phyloP scores from a whole-genome alignment of 1,140 invertebrate species.

The Psilanteris sp. region DNA sequence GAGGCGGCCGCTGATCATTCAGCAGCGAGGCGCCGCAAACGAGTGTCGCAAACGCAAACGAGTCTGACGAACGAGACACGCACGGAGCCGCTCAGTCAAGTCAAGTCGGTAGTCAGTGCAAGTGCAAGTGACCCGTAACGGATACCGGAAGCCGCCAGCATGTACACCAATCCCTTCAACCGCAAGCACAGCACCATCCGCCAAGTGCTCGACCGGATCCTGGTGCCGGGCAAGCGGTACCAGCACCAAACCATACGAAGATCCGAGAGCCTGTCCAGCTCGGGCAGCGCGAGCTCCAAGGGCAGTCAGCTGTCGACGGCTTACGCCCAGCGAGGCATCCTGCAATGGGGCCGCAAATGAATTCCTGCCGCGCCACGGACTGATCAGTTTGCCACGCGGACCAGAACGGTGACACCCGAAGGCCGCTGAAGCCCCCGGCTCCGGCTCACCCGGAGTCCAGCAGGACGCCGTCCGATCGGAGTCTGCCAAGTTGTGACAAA shows the following conservation, averaged over 20 bases:
- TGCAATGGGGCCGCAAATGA: slow-evolving; percentile 75
- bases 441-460: too few relatives aligned
- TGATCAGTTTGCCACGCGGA: too few relatives aligned
- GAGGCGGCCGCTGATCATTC: slow-evolving; percentile 47
- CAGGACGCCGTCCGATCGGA: too few relatives aligned
- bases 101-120: too few relatives aligned
- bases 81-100: too few relatives aligned
- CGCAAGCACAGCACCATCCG: slow-evolving; percentile 86
- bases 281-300: slow-evolving; percentile 70
- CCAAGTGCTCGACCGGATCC: slow-evolving; percentile 83
- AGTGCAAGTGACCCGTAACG: slow-evolving; percentile 4
- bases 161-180: slow-evolving; percentile 88
- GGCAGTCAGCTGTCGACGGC: slow-evolving; percentile 55
- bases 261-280: slow-evolving; percentile 74
- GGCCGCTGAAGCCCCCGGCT: too few relatives aligned
- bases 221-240: slow-evolving; percentile 74
- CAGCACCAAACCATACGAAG: slow-evolving; percentile 68
- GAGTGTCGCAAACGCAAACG: slow-evolving; percentile 4
- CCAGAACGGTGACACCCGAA: too few relatives aligned
- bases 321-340: slow-evolving; percentile 62
- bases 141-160: slow-evolving; percentile 67
- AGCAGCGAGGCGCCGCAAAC: slow-evolving; percentile 21
- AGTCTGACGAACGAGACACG: slow-evolving; percentile 4
- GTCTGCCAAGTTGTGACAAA: too few relatives aligned
- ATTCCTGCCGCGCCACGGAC: not conserved